These are phyloP conservation scores for Falco peregrinus DNA, from an alignment of 2,797 vertebrate genomes.

Conservation along the genomic window DNA sequence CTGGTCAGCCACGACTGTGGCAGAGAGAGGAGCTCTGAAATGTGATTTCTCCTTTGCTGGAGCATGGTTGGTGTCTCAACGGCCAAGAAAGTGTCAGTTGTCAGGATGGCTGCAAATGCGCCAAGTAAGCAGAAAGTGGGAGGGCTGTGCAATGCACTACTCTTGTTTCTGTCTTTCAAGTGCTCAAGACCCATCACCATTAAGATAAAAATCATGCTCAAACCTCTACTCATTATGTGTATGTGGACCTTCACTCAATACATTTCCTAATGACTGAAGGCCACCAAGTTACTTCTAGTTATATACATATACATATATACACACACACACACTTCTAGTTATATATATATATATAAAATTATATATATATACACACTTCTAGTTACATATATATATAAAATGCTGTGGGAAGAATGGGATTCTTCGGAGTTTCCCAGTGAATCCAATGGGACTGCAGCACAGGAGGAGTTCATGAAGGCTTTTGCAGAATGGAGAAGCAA, in stretches of 20 bases:
- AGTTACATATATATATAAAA: background rate
- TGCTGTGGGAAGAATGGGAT: background rate
- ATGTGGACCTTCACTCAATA: background rate
- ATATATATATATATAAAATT: no score
- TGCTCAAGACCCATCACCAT: background rate
- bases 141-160: background rate
- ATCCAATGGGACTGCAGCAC: background rate
- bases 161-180: background rate
- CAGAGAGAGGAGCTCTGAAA: background rate
- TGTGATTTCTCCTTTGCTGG: background rate
- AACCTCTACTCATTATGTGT: background rate
- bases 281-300: background rate
- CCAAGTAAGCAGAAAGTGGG: background rate
- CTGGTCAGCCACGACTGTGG: background rate
- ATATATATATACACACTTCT: no score
- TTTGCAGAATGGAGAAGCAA: background rate
- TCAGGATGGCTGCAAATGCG: background rate
- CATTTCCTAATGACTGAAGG: background rate
- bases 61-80: background rate
- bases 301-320: no score
- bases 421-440: background rate
- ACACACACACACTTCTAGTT: no score
- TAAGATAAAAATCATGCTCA: background rate
- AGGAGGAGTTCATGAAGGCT: background rate
- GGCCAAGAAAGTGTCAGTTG: background rate